Evolutionary conservation across 2,113 vertebrate genomes (phyloP), one percentile per base, ranked within the genome.

Genomic region (Sitta europaea): DNA sequence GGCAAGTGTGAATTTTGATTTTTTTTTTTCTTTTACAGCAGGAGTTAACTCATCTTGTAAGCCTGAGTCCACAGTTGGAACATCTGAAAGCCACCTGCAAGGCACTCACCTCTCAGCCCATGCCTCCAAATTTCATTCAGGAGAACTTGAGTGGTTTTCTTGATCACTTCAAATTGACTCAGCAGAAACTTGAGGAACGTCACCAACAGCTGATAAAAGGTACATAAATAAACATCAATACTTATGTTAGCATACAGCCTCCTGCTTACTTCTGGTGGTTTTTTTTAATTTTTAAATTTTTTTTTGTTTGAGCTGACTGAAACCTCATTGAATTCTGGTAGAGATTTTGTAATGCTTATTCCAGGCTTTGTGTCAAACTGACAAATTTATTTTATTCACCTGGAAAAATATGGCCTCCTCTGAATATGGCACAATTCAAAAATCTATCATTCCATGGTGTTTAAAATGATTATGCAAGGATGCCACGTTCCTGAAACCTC

Each of bases 161-260:
- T 2, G 94, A 95, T 48, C 96, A 57, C 91, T 98, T 98, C 68
- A 97, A 94, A 28, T 75, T 98, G 72, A 96, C 98, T 43, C 70
- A 24, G 53, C 97, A 98, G 97, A 97, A 96, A 74, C 92, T 99
- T 33, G 98, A 98, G 79, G 96, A 81, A 71, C 18, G 31, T 86
- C 97, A 98, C 21, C 96, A 97, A 25, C 97, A 98, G 73, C 88
- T 98, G 63, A 97, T 97, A 67, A 94, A 96, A 83, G 98, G 99
- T 99, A 97, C 86, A 74, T 8, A 75, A 33, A 22, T 14, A 21
- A 51, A 38, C 20, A 45, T 31, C 53, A 27, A 28, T 48, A 24
- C 0, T 1, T 65, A 11, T 31, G 8, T 58, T 73, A 33, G 55
- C 10, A 10, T 42, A 36, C 82, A 11, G 14, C 8, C 29, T 65